These are phyloP conservation scores for Coenonympha arcania DNA, from an alignment of 2,888 invertebrate species.

Conservation along the genomic window DNA sequence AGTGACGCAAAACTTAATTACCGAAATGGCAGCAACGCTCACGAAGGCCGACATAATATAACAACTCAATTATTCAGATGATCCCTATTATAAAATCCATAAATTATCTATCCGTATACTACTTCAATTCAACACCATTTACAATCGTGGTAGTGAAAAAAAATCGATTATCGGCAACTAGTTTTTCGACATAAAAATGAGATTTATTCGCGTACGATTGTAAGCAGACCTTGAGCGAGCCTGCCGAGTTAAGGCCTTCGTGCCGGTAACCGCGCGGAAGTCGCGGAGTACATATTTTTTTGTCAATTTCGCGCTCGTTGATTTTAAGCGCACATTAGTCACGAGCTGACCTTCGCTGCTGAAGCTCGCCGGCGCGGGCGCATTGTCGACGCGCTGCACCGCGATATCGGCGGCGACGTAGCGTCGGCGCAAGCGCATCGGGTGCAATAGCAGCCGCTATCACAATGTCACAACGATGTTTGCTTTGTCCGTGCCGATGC, in stretches of 20 bases:
- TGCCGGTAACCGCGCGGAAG: constrained; percentile 73
- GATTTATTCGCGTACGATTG: constrained; percentile 71
- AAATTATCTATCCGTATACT: constrained; percentile 53
- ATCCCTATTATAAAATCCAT: constrained; percentile 51
- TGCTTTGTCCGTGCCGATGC: constrained; percentile 47
- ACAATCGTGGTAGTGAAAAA: constrained; percentile 49
- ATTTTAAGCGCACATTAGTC: constrained; percentile 68
- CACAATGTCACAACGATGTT: constrained; percentile 66
- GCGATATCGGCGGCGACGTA: constrained; percentile 45
- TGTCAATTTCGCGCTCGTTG: constrained; percentile 68
- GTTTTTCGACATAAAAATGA: constrained; percentile 61
- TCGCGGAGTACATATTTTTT: constrained; percentile 66
- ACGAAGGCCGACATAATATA: constrained; percentile 61
- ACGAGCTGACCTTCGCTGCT: constrained; percentile 54
- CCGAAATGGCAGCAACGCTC: constrained; percentile 61
- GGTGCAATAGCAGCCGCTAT: constrained; percentile 65
- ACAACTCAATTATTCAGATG: constrained; percentile 65
- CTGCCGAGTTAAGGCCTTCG: constrained; percentile 70
- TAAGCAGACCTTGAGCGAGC: constrained; percentile 70
- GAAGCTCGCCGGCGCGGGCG: constrained; percentile 54
- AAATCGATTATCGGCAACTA: constrained; percentile 54
- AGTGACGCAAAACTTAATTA: constrained; percentile 73
- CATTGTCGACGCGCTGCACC: constrained; percentile 54
- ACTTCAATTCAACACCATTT: constrained; percentile 51
- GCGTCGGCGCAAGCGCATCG: constrained; percentile 36